Evolutionary conservation across 2,888 invertebrate genomes (phyloP).

Genomic region (Erebia aethiops): DNA sequence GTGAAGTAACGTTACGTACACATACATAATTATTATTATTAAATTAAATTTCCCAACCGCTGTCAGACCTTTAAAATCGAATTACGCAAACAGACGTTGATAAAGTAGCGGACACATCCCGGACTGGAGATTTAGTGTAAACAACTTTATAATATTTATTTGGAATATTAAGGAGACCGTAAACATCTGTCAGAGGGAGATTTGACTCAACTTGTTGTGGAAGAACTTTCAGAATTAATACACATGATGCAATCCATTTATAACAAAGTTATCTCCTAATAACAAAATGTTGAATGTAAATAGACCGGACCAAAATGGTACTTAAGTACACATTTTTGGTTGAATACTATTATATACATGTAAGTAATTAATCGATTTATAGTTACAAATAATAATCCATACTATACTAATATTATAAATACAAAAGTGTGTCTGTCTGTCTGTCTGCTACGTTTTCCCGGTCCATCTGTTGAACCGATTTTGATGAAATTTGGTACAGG

Average conservation of each 20-base stretch:
- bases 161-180: conserved; percentile 59
- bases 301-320: background rate
- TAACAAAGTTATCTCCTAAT: conserved; percentile 13
- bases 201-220: conserved; percentile 58
- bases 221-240: conserved; percentile 39
- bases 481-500: no score
- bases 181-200: conserved; percentile 65
- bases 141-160: conserved; percentile 67
- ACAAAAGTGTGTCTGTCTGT: no score
- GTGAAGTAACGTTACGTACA: background rate
- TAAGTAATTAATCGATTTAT: background rate
- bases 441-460: no score
- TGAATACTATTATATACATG: background rate
- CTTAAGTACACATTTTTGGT: background rate
- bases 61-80: conserved; percentile 28
- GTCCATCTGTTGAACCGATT: no score
- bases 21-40: conserved; percentile 18
- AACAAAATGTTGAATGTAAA: background rate
- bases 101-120: conserved; percentile 36
- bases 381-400: background rate
- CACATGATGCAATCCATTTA: conserved; percentile 31
- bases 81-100: conserved; percentile 28
- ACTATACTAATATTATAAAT: no score
- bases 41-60: conserved; percentile 23
- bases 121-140: conserved; percentile 56